Conservation (phyloP, 1,140 invertebrate species). For the Halesus radiatus region DNA sequence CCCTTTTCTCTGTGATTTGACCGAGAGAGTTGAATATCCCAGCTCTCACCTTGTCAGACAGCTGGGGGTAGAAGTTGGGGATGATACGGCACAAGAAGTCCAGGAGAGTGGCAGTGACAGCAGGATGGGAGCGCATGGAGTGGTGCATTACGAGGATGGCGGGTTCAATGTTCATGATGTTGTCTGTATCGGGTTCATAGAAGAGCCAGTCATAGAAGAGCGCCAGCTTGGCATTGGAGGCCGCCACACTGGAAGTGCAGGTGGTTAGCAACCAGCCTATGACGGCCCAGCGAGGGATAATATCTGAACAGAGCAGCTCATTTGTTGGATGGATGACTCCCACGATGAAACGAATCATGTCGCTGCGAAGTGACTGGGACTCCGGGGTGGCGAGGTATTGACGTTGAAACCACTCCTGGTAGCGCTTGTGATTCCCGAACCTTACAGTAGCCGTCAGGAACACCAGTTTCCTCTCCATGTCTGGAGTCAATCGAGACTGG, state of each 20-base stretch:
- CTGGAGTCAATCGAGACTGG: conserved; percentile 92
- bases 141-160: conserved; percentile 98
- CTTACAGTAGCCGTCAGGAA: conserved; percentile 94
- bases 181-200: conserved; percentile 95
- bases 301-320: conserved; percentile 96
- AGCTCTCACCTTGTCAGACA: conserved; percentile 86
- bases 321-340: conserved; percentile 98
- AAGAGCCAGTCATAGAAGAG: conserved; percentile 98
- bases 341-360: conserved; percentile 97
- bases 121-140: conserved; percentile 95
- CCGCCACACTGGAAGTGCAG: conserved; percentile 93
- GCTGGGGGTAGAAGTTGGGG: conserved; percentile 90
- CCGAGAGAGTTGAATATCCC: conserved; percentile 94
- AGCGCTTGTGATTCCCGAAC: conserved; percentile 97
- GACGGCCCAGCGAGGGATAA: conserved; percentile 98
- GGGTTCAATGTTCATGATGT: conserved; percentile 99
- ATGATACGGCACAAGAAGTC: conserved; percentile 98
- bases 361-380: conserved; percentile 93
- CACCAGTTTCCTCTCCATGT: conserved; percentile 96
- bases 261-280: conserved; percentile 98
- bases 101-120: conserved; percentile 92
- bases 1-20: conserved; percentile 95
- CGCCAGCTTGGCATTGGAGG: conserved; percentile 95
- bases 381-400: conserved; percentile 97
- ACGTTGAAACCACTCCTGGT: conserved; percentile 98